Evolutionary conservation across 1,140 invertebrate genomes (phyloP), one percentile per base, ranked within the genome.

Genomic region (Cydia amplana): DNA sequence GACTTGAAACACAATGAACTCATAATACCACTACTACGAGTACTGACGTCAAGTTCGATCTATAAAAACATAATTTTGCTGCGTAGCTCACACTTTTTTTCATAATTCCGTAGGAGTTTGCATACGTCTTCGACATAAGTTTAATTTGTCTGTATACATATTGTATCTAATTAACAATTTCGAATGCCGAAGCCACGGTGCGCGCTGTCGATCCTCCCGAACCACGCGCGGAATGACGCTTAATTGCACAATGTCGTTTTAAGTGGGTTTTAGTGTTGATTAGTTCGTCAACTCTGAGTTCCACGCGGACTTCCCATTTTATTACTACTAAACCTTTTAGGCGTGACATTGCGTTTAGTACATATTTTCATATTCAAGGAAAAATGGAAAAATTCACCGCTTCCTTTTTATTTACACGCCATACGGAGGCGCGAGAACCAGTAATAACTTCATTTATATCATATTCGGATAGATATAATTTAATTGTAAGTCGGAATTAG

Each of bases 161-260:
- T n/a, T n/a, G n/a, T 32, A n/a, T 65, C 2, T 12, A 32, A 18
- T 36, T 64, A 2, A 32, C 32, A 36, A 70, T 40, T 40, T 2
- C 28, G 65, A 5, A 70, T 36, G 20, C 36, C 65, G 25, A 18
- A n/a, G 32, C 65, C 28, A 10, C 6, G 14, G 25, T 1, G 28
- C 14, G 64, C 4, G 28, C 28, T 20, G 25, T 18, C 12, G n/a
- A 60, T 23, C 43, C n/a, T 28, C 32, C 16, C 4, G 65, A 70
- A 10, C 5, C 64, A 6, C 65, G 65, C 32, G n/a, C 65, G 65
- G 65, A 70, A 70, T 70, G 65, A 40, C 36, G 10, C n/a, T 70
- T 70, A 70, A 70, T 23, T 70, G 32, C 32, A 70, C 36, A 70
- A 36, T 28, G 25, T 32, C n/a, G 6, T 70, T 70, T 36, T 20